Base-by-base conservation (phyloP, 1,140 invertebrate species). In the Hylyphantes graminicola region DNA sequence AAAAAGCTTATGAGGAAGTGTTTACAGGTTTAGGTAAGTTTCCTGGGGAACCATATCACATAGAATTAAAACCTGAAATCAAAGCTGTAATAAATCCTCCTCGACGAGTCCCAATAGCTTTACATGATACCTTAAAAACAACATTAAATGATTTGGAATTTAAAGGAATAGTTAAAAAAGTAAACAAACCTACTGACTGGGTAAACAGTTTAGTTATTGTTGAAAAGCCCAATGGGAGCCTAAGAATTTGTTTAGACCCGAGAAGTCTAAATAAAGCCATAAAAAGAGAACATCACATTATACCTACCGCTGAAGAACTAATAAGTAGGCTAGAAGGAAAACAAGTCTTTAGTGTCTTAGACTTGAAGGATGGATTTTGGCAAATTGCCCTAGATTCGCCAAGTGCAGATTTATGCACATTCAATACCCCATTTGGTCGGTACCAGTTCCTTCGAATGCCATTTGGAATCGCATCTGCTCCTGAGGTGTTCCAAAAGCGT, bases 391-490 rank as follows among this genome's bases (percentile, higher is more conserved):
- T 74, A 59, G 70, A 64, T 10, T 50, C 57, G 21, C 8, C 12
- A 19, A 74, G 67, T 73, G 51, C 48, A 35, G 53, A 85, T 21
- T 48, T 74, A 21, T 74, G 77, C 21, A 79, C 73, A 3, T 87
- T 87, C 72, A 70, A 74, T 57, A 80, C 85, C 35, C 79, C 75
- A 19, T 77, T 59, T 68, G 89, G 89, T 48, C 87, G 87, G 12
- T 91, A 88, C 73, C 13, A 75, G 68, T 89, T 90, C 86, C 90
- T 89, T 76, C 81, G 89, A 63, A 72, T 92, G 10, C 88, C 88
- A 7, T 92, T 91, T 88, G 91, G 90, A 11, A 88, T n/a, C 8
- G 89, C 89, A 80, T 89, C 88, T 17, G 90, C 91, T 0, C 90
- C 91, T 19, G 67, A 85, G 67, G 19, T 76, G 19, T 73, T 59